These are phyloP conservation scores for Pelmatolapia mariae DNA, from an alignment of 2,113 vertebrate species.

Conservation along the genomic window DNA sequence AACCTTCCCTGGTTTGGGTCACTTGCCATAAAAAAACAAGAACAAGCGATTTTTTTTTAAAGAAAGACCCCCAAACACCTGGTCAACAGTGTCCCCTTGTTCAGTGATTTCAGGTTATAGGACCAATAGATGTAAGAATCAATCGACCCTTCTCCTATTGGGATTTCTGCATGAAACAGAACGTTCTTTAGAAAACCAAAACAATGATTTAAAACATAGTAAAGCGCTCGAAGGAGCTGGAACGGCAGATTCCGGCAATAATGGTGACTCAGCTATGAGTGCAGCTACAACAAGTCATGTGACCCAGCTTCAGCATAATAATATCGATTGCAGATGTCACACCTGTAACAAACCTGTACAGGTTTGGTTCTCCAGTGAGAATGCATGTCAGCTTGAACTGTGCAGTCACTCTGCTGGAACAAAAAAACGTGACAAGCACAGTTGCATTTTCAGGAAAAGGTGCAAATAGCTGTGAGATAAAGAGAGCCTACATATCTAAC, in stretches of 20 bases:
- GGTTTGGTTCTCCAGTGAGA: background rate
- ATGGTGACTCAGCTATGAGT: background rate
- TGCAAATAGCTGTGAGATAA: background rate
- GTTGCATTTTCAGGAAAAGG: slow-evolving; percentile 17
- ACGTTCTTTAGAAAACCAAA: background rate
- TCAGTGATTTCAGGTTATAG: background rate
- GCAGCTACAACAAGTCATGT: background rate
- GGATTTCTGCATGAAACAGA: background rate
- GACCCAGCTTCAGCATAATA: background rate
- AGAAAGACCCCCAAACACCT: background rate
- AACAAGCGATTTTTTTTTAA: accelerated
- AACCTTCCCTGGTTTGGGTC: background rate
- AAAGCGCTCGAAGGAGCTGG: background rate
- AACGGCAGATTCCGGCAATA: background rate
- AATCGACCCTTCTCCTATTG: background rate
- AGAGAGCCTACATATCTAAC: background rate
- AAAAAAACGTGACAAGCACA: background rate
- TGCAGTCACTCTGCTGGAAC: background rate
- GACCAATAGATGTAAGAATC: background rate
- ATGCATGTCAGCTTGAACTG: background rate
- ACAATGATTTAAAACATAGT: background rate
- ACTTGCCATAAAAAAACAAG: background rate
- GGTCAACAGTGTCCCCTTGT: background rate
- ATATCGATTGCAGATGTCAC: background rate
- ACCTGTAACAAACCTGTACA: background rate